Evolutionary conservation across 2,888 invertebrate species (phyloP), one percentile per base, ranked within the genome.

Genomic region (Rosalia funebris): DNA sequence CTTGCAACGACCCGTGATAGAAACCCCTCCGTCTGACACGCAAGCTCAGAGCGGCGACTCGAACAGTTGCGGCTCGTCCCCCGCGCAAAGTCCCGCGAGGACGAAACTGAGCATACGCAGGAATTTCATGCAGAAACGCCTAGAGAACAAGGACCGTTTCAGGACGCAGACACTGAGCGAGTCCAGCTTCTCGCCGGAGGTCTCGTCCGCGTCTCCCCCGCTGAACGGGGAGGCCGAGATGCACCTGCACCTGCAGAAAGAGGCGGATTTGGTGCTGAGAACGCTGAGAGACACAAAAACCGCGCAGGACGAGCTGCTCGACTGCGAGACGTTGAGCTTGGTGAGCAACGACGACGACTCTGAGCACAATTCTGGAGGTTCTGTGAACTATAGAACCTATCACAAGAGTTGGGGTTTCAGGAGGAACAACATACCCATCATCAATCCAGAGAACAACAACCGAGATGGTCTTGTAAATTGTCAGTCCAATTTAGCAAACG

Each of bases 341-440:
- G 89, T 90, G 1, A 89, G 90, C 52, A 89, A 89, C 71, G 91
- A 90, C 60, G 90, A 90, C 54, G 89, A 90, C 69, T 88, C 88
- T 15, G 89, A 90, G 75, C 83, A 85, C 15, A 86, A 85, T 75
- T 84, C 86, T 53, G 83, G 84, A 7, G 83, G 85, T 74, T 84
- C 87, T 56, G 82, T 85, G 1, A 85, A 85, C 70, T 85, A 86
- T 82, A 84, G 84, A 80, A 86, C 87, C 0, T 87, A 86, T 77
- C 85, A 86, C 37, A 84, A 83, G 77, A 81, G 79, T 77, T 77
- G 76, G 75, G 84, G 84, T 69, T 82, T 83, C 70, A 81, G 82
- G 47, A 83, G 83, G 66, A 83, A 84, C 58, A 75, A 84, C 19
- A 83, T 85, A 0, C 84, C 84, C 0, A 81, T 83, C 34, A 69